Evolutionary conservation across 2,888 invertebrate genomes (phyloP).

Genomic region (Imbricaverruca yamaguchii): DNA sequence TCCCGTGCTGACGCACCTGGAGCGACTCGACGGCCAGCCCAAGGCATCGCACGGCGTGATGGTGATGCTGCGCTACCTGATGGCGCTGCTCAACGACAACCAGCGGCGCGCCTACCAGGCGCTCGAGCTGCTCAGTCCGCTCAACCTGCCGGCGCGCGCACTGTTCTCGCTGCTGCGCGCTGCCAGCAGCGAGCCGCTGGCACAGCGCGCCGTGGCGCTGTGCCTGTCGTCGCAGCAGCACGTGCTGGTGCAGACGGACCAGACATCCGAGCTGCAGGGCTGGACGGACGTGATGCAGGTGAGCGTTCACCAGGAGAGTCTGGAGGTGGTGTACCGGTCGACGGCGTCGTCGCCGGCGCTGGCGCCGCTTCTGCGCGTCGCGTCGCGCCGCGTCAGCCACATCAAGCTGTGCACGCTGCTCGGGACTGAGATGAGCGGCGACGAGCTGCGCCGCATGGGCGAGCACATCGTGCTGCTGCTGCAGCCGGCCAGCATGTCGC

Average conservation of each 20-base stretch:
- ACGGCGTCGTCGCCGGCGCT: background rate
- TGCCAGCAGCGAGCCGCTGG: slow-evolving; percentile 49
- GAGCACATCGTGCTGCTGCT: slow-evolving; percentile 46
- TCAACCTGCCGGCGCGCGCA: slow-evolving; percentile 49
- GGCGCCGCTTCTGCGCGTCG: background rate
- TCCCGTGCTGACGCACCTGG: slow-evolving; percentile 5
- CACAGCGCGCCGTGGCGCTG: slow-evolving; percentile 48
- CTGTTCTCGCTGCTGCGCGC: slow-evolving; percentile 49
- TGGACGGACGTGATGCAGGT: background rate
- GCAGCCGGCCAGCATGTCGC: slow-evolving; percentile 29
- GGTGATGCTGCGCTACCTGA: slow-evolving; percentile 45
- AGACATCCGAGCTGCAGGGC: background rate
- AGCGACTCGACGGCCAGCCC: slow-evolving; percentile 35
- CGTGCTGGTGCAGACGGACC: slow-evolving; percentile 26
- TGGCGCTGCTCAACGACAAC: slow-evolving; percentile 45
- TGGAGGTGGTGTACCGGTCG: slow-evolving; percentile 17
- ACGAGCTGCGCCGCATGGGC: slow-evolving; percentile 47
- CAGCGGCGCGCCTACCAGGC: slow-evolving; percentile 40
- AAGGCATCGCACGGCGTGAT: slow-evolving; percentile 34
- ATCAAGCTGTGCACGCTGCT: slow-evolving; percentile 38
- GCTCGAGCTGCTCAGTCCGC: slow-evolving; percentile 44
- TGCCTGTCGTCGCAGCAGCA: slow-evolving; percentile 44
- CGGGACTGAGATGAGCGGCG: slow-evolving; percentile 49
- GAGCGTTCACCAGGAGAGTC: background rate
- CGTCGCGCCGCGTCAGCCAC: background rate